These are phyloP conservation scores for Lemur catta DNA, from an alignment of 2,797 vertebrate species.

Conservation along the genomic window DNA sequence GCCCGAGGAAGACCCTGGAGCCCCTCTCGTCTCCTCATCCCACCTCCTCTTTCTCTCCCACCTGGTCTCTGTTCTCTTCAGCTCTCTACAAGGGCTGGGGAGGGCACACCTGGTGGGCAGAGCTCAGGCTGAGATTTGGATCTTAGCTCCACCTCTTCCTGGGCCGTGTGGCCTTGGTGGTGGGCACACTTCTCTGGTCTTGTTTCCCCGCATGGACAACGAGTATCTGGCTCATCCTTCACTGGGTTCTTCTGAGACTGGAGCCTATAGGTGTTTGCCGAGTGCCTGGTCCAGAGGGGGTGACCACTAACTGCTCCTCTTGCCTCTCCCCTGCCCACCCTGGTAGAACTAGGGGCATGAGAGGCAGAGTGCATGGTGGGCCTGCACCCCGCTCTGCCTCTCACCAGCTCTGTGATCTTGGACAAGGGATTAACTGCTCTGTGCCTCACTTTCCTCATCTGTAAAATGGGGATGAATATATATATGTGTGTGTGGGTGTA, in stretches of 20 bases:
- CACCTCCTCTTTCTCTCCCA: background rate
- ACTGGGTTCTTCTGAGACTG: background rate
- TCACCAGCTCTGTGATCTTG: background rate
- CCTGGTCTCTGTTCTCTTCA: background rate
- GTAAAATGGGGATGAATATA: background rate
- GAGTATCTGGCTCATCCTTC: background rate
- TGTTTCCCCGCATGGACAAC: background rate
- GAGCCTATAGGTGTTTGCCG: background rate
- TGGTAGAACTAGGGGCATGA: background rate
- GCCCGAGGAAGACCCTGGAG: background rate
- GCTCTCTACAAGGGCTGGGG: background rate
- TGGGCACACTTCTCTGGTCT: background rate
- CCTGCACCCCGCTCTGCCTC: background rate
- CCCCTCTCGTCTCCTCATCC: background rate
- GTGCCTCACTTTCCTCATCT: constrained; percentile 55
- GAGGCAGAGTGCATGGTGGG: background rate
- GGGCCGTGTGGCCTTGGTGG: background rate
- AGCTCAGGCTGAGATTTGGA: background rate
- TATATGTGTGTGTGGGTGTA: too few relatives aligned
- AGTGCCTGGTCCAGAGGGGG: background rate
- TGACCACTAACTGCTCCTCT: background rate
- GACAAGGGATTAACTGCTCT: background rate
- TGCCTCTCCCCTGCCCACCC: background rate
- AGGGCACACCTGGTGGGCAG: background rate
- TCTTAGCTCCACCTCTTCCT: background rate